Evolutionary conservation across 2,113 vertebrate species (phyloP).

Genomic region (Sturnira hondurensis): DNA sequence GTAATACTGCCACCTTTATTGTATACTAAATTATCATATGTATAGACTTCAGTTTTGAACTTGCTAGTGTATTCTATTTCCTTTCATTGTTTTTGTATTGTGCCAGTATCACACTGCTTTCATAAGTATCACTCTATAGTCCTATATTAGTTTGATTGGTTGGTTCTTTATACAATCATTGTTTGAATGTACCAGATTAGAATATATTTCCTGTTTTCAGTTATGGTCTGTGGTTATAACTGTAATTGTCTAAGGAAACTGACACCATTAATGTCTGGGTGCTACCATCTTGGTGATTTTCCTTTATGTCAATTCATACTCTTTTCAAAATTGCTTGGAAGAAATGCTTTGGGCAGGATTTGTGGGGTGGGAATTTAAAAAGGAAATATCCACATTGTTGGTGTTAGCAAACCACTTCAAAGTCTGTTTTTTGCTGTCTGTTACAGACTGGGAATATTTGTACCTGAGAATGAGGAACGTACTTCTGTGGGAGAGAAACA

Average conservation of each 20-base stretch:
- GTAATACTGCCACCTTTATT: background rate
- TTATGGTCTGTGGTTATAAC: slow-evolving; percentile 10
- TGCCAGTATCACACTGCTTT: background rate
- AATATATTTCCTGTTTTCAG: slow-evolving; percentile 35
- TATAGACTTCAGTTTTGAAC: background rate
- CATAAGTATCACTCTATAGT: background rate
- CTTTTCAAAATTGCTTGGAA: background rate
- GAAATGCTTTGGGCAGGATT: background rate
- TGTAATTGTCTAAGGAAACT: slow-evolving; percentile 18
- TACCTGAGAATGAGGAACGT: background rate
- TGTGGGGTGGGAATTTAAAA: background rate
- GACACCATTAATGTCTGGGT: background rate
- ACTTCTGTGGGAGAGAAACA: background rate
- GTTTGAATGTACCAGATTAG: background rate
- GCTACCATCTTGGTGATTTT: background rate
- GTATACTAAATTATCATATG: background rate
- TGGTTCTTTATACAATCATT: slow-evolving; percentile 28
- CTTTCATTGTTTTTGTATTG: slow-evolving; percentile 2
- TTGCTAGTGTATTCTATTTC: background rate
- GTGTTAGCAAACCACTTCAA: background rate
- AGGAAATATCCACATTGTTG: background rate
- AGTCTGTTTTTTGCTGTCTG: background rate
- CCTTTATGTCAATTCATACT: background rate
- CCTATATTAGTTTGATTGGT: background rate
- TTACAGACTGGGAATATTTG: background rate